Base-by-base conservation (phyloP, 2,113 vertebrate species). In the Pollachius pollachius region DNA sequence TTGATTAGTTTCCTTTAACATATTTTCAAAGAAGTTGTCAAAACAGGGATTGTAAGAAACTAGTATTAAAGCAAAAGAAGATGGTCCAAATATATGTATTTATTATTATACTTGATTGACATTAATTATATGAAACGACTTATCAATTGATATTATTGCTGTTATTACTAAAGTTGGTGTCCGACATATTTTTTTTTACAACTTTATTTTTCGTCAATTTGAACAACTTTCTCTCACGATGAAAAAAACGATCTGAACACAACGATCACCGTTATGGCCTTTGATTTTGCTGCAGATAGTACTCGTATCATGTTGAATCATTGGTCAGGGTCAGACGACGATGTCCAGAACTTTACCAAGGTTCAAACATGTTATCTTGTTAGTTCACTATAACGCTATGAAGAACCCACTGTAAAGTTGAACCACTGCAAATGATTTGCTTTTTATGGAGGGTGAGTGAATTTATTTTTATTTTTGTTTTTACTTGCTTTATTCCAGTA, bases 221-320 rank as follows among this genome's bases (percentile, higher is more conserved):
- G 77, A 70, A 82, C 82, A 79, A 61, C 37, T 41, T 74, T 82
- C 69, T 77, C 77, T 85, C 85, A 63, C 65, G 67, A 81, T 82
- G 77, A 84, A 56, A 16, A 16, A 16, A 56, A 16, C 15, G 17
- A 56, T 16, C 17, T 73, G 76, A 85, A 82, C 85, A 89, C 84
- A 88, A 89, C 85, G 81, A 90, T 91, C 90, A 93, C 90, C 88
- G 74, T 89, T 93, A 92, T 90, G 91, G 92, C 90, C 90, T 93
- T 91, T 93, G 87, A 89, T 88, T 92, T 91, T 85, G 81, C 89
- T 90, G 84, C 85, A 87, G 91, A 90, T 77, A 81, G 85, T 90
- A 74, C 81, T 85, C 82, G 78, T 77, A 82, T 87, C 85, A 83
- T 83, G 84, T 87, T 85, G 70, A 90, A 81, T 74, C 82, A 85